Conservation (phyloP, 1,140 invertebrate species). For the Zaprionus taronus region DNA sequence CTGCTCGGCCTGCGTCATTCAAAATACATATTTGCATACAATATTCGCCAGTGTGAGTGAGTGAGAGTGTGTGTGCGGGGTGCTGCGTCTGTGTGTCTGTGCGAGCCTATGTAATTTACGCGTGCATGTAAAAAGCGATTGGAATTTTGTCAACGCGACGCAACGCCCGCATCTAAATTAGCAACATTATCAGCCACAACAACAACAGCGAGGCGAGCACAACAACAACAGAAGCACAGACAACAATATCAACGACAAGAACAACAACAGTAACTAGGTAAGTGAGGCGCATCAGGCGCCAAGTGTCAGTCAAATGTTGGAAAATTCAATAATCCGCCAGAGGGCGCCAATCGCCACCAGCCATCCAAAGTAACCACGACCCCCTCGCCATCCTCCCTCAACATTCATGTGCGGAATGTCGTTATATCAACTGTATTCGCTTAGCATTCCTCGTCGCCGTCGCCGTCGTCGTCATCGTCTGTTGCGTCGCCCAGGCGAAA, state of each 20-base stretch:
- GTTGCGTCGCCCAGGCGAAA: slow-evolving; percentile 66
- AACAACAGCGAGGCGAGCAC: slow-evolving; percentile 16
- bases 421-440: slow-evolving; percentile 59
- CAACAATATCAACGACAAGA: slow-evolving; percentile 12
- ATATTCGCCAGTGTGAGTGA: not conserved
- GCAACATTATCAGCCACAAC: slow-evolving; percentile 40
- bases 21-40: slow-evolving; percentile 40
- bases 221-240: slow-evolving; percentile 6
- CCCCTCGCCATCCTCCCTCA: not conserved
- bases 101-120: slow-evolving; percentile 61
- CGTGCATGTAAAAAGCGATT: slow-evolving; percentile 59
- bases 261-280: slow-evolving; percentile 35
- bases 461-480: slow-evolving; percentile 56
- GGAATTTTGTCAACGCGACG: slow-evolving; percentile 61
- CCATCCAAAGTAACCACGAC: not conserved
- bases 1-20: slow-evolving; percentile 49
- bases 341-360: slow-evolving; percentile 56
- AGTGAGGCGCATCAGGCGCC: slow-evolving; percentile 67
- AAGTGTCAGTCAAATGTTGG: slow-evolving; percentile 77
- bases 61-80: slow-evolving; percentile 1
- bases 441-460: not conserved
- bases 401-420: slow-evolving; percentile 1
- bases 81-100: slow-evolving; percentile 3
- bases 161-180: slow-evolving; percentile 53
- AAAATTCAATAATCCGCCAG: slow-evolving; percentile 81